A percentile compares a stretch with the other conserved stretches of the same genome.
These are phyloP conservation scores for Gorsachius goisagi DNA, from an alignment of 2,113 vertebrate genomes.

Conservation along the genomic window DNA sequence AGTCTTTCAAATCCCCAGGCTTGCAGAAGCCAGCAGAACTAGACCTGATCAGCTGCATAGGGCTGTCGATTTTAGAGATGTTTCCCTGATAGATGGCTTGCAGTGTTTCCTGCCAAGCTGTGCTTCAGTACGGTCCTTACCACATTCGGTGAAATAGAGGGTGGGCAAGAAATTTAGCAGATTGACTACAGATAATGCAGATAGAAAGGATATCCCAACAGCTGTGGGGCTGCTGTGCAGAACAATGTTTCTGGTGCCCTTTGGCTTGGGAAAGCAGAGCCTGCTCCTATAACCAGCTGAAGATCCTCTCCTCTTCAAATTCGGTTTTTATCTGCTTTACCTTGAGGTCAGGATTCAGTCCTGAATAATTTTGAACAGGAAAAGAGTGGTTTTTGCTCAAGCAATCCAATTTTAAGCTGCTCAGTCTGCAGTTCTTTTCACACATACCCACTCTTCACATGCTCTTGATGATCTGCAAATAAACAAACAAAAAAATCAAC, in stretches of 20 bases:
- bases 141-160: not conserved
- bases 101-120: not conserved
- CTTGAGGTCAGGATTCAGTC: slow-evolving; percentile 51
- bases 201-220: not conserved
- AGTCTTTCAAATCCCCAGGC: not conserved
- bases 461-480: slow-evolving; percentile 75
- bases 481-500: slow-evolving; percentile 74
- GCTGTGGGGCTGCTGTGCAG: not conserved
- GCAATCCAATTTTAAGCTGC: slow-evolving; percentile 69
- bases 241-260: not conserved
- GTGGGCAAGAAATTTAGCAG: not conserved
- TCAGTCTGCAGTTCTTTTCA: slow-evolving; percentile 73
- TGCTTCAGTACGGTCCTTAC: not conserved
- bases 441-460: slow-evolving; percentile 74
- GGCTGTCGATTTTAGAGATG: not conserved
- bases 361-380: slow-evolving; percentile 36
- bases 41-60: not conserved
- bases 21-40: not conserved
- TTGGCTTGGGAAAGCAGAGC: not conserved
- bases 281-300: not conserved
- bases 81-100: not conserved
- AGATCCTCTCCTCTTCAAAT: not conserved
- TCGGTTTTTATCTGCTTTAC: slow-evolving; percentile 9
- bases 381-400: slow-evolving; percentile 46
- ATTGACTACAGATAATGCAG: not conserved